Conservation (phyloP, 2,888 invertebrate genomes). For the Epinotia nisella region DNA sequence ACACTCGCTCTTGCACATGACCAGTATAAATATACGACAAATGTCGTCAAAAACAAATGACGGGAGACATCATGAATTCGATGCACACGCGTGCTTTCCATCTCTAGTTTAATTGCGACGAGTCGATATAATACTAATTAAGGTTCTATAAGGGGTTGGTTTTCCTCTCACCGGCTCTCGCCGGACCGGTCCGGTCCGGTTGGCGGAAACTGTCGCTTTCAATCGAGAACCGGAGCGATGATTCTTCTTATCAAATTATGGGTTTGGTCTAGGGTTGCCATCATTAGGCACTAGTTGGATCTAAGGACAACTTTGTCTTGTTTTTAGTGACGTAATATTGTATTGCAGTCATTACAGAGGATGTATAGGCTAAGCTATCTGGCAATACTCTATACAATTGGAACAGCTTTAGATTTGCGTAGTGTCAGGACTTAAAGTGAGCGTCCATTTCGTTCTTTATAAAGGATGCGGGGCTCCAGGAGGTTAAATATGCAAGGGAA, state of each 20-base stretch:
- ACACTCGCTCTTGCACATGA: background rate
- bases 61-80: background rate
- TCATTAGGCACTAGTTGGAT: constrained; percentile 14
- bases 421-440: too few relatives aligned
- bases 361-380: too few relatives aligned
- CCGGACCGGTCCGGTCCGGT: constrained; percentile 75
- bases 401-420: too few relatives aligned
- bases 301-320: constrained; percentile 11
- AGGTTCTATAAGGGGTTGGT: constrained; percentile 69
- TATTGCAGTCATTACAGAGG: background rate
- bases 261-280: constrained; percentile 54
- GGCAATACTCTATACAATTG: too few relatives aligned
- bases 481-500: too few relatives aligned
- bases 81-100: constrained; percentile 40
- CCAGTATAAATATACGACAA: too few relatives aligned
- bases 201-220: constrained; percentile 83
- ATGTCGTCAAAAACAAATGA: background rate
- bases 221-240: constrained; percentile 75
- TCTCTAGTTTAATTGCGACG: constrained; percentile 46
- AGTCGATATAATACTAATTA: constrained; percentile 54
- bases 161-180: constrained; percentile 80
- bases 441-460: too few relatives aligned
- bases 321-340: background rate
- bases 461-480: too few relatives aligned
- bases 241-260: constrained; percentile 82